phyloP scores from a whole-genome alignment of 2,888 invertebrate genomes.

The Hydropsyche betteni region DNA sequence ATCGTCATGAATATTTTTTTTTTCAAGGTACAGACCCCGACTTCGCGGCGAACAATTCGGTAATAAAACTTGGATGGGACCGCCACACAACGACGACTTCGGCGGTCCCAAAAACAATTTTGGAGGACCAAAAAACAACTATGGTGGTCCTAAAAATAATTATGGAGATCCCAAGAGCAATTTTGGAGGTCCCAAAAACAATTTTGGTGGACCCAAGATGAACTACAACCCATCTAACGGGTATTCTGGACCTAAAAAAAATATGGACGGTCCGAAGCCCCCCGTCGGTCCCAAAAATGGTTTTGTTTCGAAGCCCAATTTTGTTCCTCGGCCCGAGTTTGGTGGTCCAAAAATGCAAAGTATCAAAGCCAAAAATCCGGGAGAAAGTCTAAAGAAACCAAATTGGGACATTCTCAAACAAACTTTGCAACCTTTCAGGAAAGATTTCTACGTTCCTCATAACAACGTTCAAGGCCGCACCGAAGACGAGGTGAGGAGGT shows the following conservation, averaged over 20 bases:
- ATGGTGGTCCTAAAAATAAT: constrained; percentile 63
- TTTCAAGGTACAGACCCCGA: constrained; percentile 67
- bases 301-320: constrained; percentile 56
- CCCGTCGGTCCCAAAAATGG: constrained; percentile 54
- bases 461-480: constrained; percentile 74
- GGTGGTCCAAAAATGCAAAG: constrained; percentile 68
- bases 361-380: constrained; percentile 76
- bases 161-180: constrained; percentile 61
- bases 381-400: constrained; percentile 78
- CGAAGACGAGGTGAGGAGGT: constrained; percentile 78
- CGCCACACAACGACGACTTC: constrained; percentile 57
- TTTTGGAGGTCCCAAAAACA: constrained; percentile 55
- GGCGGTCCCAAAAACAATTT: constrained; percentile 62
- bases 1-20: constrained; percentile 5
- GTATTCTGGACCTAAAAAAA: constrained; percentile 64
- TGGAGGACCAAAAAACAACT: constrained; percentile 64
- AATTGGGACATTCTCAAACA: constrained; percentile 78
- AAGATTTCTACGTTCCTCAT: constrained; percentile 91
- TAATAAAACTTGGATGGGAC: constrained; percentile 64
- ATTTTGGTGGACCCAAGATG: constrained; percentile 64
- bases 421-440: constrained; percentile 82
- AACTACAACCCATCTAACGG: constrained; percentile 53
- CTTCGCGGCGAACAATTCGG: constrained; percentile 72
- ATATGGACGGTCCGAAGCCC: constrained; percentile 59
- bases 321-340: constrained; percentile 61